phyloP scores from a whole-genome alignment of 2,113 vertebrate species.

The Laterallus jamaicensis region DNA sequence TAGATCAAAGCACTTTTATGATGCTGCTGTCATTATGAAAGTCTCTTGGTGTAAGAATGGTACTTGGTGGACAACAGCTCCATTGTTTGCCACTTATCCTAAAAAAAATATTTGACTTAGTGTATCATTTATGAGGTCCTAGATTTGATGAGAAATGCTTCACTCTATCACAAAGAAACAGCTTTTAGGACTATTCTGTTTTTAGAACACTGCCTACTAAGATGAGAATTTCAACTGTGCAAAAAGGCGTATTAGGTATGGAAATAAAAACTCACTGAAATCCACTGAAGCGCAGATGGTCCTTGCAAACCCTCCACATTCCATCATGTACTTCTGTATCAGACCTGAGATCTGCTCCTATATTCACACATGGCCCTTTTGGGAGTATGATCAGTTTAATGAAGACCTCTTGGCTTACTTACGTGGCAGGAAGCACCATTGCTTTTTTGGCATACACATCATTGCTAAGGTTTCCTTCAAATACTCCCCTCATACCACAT shows the following conservation, averaged over 20 bases:
- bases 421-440: not conserved
- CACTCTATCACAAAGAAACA: not conserved
- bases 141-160: not conserved
- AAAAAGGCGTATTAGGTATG: not conserved
- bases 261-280: not conserved
- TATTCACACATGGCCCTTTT: not conserved
- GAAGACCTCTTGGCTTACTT: not conserved
- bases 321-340: not conserved
- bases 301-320: not conserved
- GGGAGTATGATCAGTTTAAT: not conserved
- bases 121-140: not conserved
- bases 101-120: not conserved
- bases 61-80: not conserved
- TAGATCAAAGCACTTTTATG: constrained; percentile 57
- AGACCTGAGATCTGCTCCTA: not conserved
- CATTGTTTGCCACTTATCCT: constrained; percentile 5
- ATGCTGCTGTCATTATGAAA: constrained; percentile 46
- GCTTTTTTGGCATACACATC: not conserved
- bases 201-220: not conserved
- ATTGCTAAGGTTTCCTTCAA: not conserved
- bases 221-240: not conserved
- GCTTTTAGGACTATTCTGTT: not conserved
- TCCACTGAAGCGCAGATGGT: not conserved
- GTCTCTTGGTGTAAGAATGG: constrained; percentile 13
- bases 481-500: not conserved